Evolutionary conservation across 2,888 invertebrate genomes (phyloP), one percentile per base, ranked within the genome.

Genomic region (Drosophila barbarae): DNA sequence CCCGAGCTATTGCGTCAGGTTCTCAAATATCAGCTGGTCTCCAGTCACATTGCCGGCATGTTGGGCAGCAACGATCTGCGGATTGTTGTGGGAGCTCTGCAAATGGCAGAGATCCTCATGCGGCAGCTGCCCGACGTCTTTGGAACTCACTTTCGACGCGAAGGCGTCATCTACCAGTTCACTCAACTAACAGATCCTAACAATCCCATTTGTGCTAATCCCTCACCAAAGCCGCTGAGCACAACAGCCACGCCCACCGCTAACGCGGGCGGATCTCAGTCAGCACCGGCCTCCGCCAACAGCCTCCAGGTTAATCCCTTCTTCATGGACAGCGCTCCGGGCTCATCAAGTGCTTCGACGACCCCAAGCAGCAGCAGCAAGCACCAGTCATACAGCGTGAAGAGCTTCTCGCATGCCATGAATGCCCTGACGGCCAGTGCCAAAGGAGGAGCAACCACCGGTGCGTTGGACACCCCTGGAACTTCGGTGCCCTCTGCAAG

Each of bases 41-140:
- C 97, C 68, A 98, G 98, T 81, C 98, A 99, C 90, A 96, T 99
- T 87, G 98, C 98, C 32, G 98, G 98, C 63, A 99, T 99, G 98
- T 93, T 99, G 93, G 98, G 98, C 1, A 98, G 98, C 5, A 96
- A 95, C 88, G 99, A 99, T 91, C 92, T 99, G 70, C 94, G 98
- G 86, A 98, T 99, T 86, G 97, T 98, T 42, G 98, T 99, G 50
- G 98, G 98, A 55, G 98, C 98, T 41, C 91, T 99, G 53, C 99
- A 99, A 90, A 95, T 99, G 93, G 97, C 98, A 6, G 96, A 97
- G 89, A 96, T 99, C 78, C 91, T 99, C 69, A 98, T 99, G 96
- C 95, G 96, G 89, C 98, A 98, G 86, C 90, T 99, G 80, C 98
- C 98, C 0, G 95, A 98, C 72, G 94, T 98, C 60, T 99, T 99